These are phyloP conservation scores for Apamea anceps DNA, from an alignment of 2,888 invertebrate genomes.

Conservation along the genomic window DNA sequence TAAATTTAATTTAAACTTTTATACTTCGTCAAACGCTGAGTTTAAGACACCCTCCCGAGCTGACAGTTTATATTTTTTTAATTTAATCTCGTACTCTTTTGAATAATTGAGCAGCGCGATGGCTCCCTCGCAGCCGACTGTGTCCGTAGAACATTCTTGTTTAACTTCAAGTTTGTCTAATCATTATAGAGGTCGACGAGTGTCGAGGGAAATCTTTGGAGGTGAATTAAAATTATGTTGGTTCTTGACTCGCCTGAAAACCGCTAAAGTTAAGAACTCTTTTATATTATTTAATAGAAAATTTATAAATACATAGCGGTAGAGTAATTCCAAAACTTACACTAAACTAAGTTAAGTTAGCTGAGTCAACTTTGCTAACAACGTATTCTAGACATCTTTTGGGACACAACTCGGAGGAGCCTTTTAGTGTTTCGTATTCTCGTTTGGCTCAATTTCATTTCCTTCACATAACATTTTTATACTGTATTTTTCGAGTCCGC, in stretches of 20 bases:
- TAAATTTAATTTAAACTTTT: constrained; percentile 86
- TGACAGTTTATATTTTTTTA: constrained; percentile 78
- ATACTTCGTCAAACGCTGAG: constrained; percentile 79
- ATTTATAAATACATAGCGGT: constrained; percentile 54
- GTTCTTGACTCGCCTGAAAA: constrained; percentile 64
- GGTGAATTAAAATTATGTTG: constrained; percentile 68
- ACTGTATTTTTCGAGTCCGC: not conserved
- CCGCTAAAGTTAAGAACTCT: constrained; percentile 52
- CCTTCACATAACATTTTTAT: not conserved
- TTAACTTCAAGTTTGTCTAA: constrained; percentile 76
- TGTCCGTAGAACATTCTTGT: constrained; percentile 64
- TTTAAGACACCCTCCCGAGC: constrained; percentile 69
- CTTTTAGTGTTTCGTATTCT: constrained; percentile 31
- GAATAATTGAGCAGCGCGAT: constrained; percentile 65
- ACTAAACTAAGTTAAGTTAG: constrained; percentile 39
- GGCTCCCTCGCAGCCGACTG: constrained; percentile 68
- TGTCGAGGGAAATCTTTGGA: constrained; percentile 82
- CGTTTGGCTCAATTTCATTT: constrained; percentile 34
- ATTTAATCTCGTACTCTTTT: constrained; percentile 79
- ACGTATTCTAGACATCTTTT: constrained; percentile 38
- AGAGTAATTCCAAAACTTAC: constrained; percentile 32
- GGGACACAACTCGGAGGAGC: constrained; percentile 22
- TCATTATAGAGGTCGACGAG: constrained; percentile 74
- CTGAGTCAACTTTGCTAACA: constrained; percentile 41
- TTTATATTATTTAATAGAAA: constrained; percentile 55